These are phyloP conservation scores for Panagrolaimus sp. DNA, from an alignment of 1,140 invertebrate genomes.

Conservation along the genomic window DNA sequence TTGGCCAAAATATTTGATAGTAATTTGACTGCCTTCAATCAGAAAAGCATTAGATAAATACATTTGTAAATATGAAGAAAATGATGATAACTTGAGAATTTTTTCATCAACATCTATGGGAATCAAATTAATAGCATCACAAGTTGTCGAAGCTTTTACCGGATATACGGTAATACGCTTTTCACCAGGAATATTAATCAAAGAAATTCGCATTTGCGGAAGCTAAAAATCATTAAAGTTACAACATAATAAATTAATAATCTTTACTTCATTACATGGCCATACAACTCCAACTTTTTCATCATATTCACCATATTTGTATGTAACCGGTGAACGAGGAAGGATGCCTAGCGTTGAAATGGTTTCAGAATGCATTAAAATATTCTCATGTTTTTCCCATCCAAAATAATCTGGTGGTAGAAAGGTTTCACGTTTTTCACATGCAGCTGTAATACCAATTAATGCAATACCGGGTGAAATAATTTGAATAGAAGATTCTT, in stretches of 20 bases:
- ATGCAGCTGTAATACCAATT: not conserved
- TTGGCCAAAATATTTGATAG: constrained; percentile 16
- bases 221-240: not conserved
- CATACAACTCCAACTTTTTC: not conserved
- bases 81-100: not conserved
- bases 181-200: not conserved
- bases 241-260: not conserved
- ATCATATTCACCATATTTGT: not conserved
- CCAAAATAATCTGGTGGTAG: constrained; percentile 26
- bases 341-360: constrained; percentile 22
- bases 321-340: constrained; percentile 14
- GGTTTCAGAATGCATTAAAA: constrained; percentile 27
- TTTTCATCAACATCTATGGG: not conserved
- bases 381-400: constrained; percentile 24
- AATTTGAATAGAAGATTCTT: not conserved
- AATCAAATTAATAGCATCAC: not conserved
- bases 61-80: not conserved
- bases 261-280: not conserved
- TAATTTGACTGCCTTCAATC: not conserved
- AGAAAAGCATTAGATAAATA: constrained; percentile 21
- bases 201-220: not conserved
- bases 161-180: not conserved
- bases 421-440: constrained; percentile 14
- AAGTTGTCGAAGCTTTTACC: not conserved
- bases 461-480: constrained; percentile 13